Evolutionary conservation across 2,888 invertebrate species (phyloP).

Genomic region (Hyles lineata): DNA sequence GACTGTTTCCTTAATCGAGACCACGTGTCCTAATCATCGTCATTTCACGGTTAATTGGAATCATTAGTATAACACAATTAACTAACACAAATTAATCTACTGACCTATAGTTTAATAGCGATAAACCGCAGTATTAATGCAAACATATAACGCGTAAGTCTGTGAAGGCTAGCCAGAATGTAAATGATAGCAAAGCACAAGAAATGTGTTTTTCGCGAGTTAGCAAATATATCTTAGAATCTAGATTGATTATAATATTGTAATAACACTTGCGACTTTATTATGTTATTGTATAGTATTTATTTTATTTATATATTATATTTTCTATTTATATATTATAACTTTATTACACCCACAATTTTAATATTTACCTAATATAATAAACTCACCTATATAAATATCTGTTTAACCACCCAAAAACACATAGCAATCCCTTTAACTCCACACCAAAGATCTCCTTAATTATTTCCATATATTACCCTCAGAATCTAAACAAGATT

Average conservation of each 20-base stretch:
- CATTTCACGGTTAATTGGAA: slow-evolving; percentile 3
- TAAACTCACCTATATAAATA: too few relatives aligned
- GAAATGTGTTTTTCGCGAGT: too few relatives aligned
- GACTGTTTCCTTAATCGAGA: neutral
- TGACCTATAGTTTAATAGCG: neutral
- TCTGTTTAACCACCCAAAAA: neutral
- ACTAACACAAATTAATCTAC: neutral
- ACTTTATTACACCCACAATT: too few relatives aligned
- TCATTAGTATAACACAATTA: slow-evolving; percentile 1
- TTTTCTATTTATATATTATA: too few relatives aligned
- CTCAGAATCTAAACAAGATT: slow-evolving; percentile 14
- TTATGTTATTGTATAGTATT: too few relatives aligned
- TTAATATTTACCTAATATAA: too few relatives aligned
- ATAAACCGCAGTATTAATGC: neutral
- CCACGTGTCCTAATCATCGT: neutral
- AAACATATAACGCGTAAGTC: neutral
- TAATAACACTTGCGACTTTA: too few relatives aligned
- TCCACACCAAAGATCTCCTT: neutral
- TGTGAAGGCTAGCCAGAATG: neutral
- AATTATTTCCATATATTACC: slow-evolving; percentile 18
- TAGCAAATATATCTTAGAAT: too few relatives aligned
- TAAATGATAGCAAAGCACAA: too few relatives aligned
- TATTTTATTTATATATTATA: too few relatives aligned
- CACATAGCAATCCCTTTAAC: neutral
- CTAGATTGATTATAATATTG: too few relatives aligned